A percentile compares a stretch with the other conserved stretches of the same genome.
phyloP scores from a whole-genome alignment of 2,797 vertebrate species.

The Bufotes viridis region DNA sequence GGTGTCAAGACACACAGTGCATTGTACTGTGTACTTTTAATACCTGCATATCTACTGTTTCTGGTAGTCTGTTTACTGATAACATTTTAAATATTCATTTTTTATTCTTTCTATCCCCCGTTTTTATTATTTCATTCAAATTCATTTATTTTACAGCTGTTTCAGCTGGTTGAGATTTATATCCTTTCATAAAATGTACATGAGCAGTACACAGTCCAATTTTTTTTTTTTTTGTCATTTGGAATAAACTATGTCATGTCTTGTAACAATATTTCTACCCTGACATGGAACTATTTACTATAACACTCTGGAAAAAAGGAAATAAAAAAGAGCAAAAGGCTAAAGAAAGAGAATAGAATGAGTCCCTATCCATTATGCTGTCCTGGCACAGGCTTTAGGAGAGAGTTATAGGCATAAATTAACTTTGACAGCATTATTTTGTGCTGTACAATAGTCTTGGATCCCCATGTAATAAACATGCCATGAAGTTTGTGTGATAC shows the following conservation, averaged over 20 bases:
- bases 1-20: too few relatives aligned
- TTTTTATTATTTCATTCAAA: too few relatives aligned
- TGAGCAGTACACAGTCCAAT: not conserved
- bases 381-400: not conserved
- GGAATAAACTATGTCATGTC: not conserved
- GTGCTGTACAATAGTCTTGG: not conserved
- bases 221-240: constrained; percentile 4
- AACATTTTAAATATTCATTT: too few relatives aligned
- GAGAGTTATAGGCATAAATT: constrained; percentile 14
- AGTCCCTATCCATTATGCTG: constrained; percentile 3
- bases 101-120: too few relatives aligned
- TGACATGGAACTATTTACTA: not conserved
- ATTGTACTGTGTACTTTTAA: too few relatives aligned
- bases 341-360: not conserved
- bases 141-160: too few relatives aligned
- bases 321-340: not conserved
- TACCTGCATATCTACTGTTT: too few relatives aligned
- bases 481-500: not conserved
- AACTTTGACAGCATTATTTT: constrained; percentile 26
- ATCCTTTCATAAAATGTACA: not conserved
- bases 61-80: too few relatives aligned
- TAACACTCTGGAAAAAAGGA: not conserved
- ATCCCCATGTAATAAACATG: not conserved
- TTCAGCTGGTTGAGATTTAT: not conserved
- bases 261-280: not conserved